phyloP scores from a whole-genome alignment of 2,888 invertebrate genomes.

The Nebria salina region DNA sequence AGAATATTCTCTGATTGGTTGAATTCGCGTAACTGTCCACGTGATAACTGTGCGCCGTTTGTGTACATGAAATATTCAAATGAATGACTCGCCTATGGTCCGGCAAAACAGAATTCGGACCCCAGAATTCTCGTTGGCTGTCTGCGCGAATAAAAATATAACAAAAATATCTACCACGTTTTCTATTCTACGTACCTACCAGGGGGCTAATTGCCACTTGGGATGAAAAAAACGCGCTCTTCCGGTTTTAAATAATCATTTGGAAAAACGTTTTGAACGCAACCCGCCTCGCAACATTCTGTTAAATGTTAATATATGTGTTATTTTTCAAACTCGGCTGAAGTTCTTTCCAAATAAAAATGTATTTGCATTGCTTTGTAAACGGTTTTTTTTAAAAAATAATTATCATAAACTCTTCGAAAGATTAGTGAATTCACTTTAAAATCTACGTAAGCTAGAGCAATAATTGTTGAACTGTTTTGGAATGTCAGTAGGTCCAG shows the following conservation, averaged over 20 bases:
- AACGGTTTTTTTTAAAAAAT: too few relatives aligned
- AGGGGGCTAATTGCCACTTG: conserved; percentile 43
- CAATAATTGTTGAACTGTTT: not conserved
- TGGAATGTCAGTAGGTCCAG: not conserved
- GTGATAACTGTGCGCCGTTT: conserved; percentile 30
- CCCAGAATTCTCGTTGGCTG: conserved; percentile 2
- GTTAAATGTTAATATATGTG: conserved; percentile 40
- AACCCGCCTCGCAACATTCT: conserved; percentile 9
- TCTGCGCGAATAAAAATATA: conserved; percentile 31
- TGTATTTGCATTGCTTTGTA: too few relatives aligned
- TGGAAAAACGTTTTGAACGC: conserved; percentile 43
- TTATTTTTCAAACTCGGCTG: conserved; percentile 2
- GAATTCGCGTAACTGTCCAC: conserved; percentile 23
- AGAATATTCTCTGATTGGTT: conserved; percentile 4
- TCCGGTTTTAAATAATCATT: conserved; percentile 46
- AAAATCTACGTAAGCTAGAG: too few relatives aligned
- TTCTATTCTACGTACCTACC: conserved; percentile 21
- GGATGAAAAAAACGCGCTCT: conserved; percentile 42
- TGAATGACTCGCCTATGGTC: not conserved
- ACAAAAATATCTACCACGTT: not conserved
- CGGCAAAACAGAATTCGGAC: not conserved
- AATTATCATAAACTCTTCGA: too few relatives aligned
- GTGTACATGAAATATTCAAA: conserved; percentile 36
- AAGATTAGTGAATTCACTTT: too few relatives aligned
- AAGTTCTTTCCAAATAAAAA: too few relatives aligned